Conservation (phyloP, 2,888 invertebrate genomes). For the Caenorhabditis plicata region DNA sequence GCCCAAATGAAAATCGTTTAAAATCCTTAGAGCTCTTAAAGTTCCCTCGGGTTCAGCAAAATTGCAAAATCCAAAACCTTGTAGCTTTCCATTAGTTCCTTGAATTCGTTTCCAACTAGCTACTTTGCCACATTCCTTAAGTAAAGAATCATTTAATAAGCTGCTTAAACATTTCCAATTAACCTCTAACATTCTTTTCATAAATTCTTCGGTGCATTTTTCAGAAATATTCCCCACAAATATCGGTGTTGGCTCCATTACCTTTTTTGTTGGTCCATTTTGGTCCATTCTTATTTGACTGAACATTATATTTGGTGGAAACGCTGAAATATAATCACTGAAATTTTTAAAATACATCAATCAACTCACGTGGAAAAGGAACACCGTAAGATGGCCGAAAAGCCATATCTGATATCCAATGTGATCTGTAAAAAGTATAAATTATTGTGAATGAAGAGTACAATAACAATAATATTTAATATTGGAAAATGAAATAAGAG, state of each 20-base stretch:
- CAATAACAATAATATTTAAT: too few species aligned
- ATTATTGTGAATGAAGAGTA: too few species aligned
- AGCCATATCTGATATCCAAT: too few species aligned
- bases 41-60: constrained; percentile 93
- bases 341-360: too few species aligned
- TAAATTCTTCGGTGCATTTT: constrained; percentile 89
- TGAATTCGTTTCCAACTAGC: constrained; percentile 95
- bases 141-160: constrained; percentile 3
- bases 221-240: constrained; percentile 96
- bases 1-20: constrained; percentile 88
- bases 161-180: constrained; percentile 1
- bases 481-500: too few species aligned
- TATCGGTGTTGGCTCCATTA: constrained; percentile 76
- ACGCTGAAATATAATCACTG: too few species aligned
- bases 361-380: constrained; percentile 26
- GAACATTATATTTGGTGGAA: constrained; percentile 27
- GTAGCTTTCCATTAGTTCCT: constrained; percentile 71
- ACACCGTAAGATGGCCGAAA: constrained; percentile 30
- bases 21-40: constrained; percentile 82
- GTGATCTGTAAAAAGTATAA: too few species aligned
- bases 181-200: constrained; percentile 80
- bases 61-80: constrained; percentile 91
- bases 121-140: constrained; percentile 86
- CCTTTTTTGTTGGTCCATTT: constrained; percentile 7
- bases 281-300: constrained; percentile 29